phyloP scores from a whole-genome alignment of 1,140 invertebrate species.

The Micrasema longulum region DNA sequence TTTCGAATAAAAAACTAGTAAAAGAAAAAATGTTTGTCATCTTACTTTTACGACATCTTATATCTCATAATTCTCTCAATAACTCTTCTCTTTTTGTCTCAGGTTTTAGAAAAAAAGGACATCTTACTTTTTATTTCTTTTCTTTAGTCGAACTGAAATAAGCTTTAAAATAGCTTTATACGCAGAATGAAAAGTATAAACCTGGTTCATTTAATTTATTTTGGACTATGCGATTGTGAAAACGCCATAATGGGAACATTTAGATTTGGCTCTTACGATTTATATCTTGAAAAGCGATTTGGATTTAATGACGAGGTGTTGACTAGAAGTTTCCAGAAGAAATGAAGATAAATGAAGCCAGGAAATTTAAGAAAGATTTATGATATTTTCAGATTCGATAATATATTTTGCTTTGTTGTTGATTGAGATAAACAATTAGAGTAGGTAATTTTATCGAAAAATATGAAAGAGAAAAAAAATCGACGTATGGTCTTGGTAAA shows the following conservation, averaged over 20 bases:
- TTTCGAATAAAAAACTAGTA: too few species aligned
- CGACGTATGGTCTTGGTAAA: too few species aligned
- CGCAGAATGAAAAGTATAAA: too few species aligned
- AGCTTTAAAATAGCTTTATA: too few species aligned
- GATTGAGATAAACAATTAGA: too few species aligned
- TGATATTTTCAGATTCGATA: too few species aligned
- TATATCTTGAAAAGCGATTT: background rate
- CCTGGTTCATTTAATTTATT: too few species aligned
- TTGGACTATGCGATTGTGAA: too few species aligned
- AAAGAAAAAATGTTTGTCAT: background rate
- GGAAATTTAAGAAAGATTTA: constrained; percentile 4
- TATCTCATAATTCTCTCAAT: background rate
- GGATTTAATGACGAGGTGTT: constrained; percentile 15
- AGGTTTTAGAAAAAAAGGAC: too few species aligned
- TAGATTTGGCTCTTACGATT: background rate
- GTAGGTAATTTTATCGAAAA: too few species aligned
- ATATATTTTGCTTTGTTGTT: too few species aligned
- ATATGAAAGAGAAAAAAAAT: too few species aligned
- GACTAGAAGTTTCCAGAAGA: background rate
- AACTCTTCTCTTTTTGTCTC: background rate
- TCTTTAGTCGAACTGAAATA: background rate
- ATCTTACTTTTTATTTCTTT: background rate
- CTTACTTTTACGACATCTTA: background rate
- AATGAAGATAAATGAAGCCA: constrained; percentile 22
- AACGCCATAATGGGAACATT: background rate